A percentile compares a stretch with the other conserved stretches of the same genome.
Evolutionary conservation across 1,140 invertebrate genomes (phyloP).

Genomic region (Wasmannia auropunctata): DNA sequence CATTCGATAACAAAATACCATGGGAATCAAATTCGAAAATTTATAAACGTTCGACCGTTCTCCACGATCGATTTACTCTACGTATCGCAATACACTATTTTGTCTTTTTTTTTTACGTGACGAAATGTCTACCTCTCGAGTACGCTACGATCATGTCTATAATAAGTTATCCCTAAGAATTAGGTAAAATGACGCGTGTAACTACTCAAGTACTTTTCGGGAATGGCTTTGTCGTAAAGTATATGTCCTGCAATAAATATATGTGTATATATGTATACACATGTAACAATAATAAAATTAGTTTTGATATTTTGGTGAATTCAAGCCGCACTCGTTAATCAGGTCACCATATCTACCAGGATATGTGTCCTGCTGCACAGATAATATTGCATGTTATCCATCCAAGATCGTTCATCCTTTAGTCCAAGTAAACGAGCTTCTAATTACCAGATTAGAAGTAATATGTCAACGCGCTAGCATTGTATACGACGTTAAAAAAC

Average conservation of each 20-base stretch:
- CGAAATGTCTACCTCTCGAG: not conserved
- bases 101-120: not conserved
- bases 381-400: not conserved
- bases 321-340: constrained; percentile 1
- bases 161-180: not conserved
- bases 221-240: not conserved
- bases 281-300: constrained; percentile 30
- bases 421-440: constrained; percentile 23
- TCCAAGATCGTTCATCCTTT: not conserved
- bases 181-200: not conserved
- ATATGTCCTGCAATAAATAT: constrained; percentile 23
- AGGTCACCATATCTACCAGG: not conserved
- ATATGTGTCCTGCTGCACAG: not conserved
- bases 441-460: constrained; percentile 23
- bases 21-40: constrained; percentile 14
- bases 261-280: not conserved
- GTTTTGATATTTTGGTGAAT: constrained; percentile 23
- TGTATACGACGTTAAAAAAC: constrained; percentile 25
- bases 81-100: not conserved
- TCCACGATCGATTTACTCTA: constrained; percentile 8
- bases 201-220: constrained; percentile 30
- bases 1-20: constrained; percentile 36
- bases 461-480: not conserved
- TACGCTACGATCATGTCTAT: not conserved
- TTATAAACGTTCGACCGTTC: not conserved